Evolutionary conservation across 2,888 invertebrate species (phyloP).

Genomic region (Dione juno): DNA sequence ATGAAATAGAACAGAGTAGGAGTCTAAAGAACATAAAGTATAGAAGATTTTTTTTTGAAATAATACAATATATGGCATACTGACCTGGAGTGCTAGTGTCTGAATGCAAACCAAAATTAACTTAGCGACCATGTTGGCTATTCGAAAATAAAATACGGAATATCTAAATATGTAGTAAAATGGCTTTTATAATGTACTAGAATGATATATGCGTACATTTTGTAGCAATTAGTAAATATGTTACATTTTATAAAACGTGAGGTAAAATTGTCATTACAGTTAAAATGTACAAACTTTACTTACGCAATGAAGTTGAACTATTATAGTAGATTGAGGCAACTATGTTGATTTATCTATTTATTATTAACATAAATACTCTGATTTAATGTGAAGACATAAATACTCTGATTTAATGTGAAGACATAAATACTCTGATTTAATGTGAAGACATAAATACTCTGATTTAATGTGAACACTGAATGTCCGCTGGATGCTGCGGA

Average conservation of each 20-base stretch:
- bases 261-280: background rate
- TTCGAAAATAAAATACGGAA: constrained; percentile 29
- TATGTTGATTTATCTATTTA: background rate
- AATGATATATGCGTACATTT: background rate
- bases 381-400: no score
- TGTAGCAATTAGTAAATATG: constrained; percentile 5
- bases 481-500: no score
- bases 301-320: background rate
- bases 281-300: background rate
- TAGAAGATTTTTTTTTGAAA: no score
- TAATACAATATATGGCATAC: background rate
- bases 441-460: no score
- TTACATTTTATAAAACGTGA: constrained; percentile 13
- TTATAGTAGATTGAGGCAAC: background rate
- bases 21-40: no score
- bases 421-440: no score
- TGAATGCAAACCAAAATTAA: constrained; percentile 51
- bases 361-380: no score
- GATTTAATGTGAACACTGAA: no score
- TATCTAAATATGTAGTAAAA: background rate
- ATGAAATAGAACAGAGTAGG: no score
- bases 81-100: constrained; percentile 52
- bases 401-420: no score
- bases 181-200: constrained; percentile 24
- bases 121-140: constrained; percentile 49